A percentile compares a stretch with the other conserved stretches of the same genome.
Evolutionary conservation across 2,113 vertebrate genomes (phyloP).

Genomic region (Oncorhynchus tshawytscha): DNA sequence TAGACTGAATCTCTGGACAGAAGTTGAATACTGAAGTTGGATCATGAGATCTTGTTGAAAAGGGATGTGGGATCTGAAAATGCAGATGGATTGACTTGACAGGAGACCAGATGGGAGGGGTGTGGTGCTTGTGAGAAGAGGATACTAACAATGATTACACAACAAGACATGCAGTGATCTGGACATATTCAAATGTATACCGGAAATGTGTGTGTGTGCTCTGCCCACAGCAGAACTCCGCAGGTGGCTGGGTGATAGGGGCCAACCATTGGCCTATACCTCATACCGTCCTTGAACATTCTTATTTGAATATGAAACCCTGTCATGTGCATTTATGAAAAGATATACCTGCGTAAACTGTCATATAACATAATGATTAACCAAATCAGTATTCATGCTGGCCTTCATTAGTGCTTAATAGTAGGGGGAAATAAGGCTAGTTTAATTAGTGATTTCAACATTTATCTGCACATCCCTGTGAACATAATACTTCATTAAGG

Average conservation of each 20-base stretch:
- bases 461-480: constrained; percentile 4
- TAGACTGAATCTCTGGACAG: too few relatives aligned
- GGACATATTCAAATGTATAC: background rate
- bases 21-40: too few relatives aligned
- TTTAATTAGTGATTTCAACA: constrained; percentile 11
- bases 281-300: background rate
- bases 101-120: background rate
- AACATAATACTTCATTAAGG: constrained; percentile 25
- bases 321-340: background rate
- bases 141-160: background rate
- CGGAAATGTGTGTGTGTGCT: background rate
- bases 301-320: background rate
- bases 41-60: background rate
- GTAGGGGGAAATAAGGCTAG: constrained; percentile 23
- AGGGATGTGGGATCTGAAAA: background rate
- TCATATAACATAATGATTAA: constrained; percentile 23
- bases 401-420: constrained; percentile 28
- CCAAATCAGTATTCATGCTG: constrained; percentile 14
- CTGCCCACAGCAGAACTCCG: background rate
- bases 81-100: background rate
- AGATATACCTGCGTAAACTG: background rate
- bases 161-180: background rate
- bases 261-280: background rate
- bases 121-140: background rate
- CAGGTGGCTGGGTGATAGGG: background rate